Evolutionary conservation across 2,797 vertebrate genomes (phyloP).

Genomic region (Myotis pilosus): DNA sequence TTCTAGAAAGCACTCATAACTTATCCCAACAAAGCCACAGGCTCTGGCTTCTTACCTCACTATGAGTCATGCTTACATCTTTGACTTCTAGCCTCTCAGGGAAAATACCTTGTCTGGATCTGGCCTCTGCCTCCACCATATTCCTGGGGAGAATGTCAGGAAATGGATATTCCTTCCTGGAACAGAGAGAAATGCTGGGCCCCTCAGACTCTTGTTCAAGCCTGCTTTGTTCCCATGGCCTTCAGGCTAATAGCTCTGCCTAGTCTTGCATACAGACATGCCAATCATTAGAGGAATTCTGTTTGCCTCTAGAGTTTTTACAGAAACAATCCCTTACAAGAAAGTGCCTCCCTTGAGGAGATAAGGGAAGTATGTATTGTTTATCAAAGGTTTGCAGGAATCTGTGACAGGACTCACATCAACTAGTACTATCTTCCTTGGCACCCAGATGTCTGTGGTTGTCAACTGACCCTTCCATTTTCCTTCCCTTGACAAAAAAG

Average conservation of each 20-base stretch:
- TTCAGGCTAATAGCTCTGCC: background rate
- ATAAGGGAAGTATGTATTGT: background rate
- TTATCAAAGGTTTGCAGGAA: background rate
- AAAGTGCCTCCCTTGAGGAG: background rate
- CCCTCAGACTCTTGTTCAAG: background rate
- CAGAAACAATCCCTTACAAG: background rate
- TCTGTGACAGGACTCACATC: background rate
- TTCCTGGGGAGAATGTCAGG: background rate
- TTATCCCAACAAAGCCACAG: background rate
- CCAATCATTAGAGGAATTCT: background rate
- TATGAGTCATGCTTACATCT: background rate
- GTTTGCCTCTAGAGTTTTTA: background rate
- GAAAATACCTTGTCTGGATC: background rate
- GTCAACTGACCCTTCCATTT: background rate
- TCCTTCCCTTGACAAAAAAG: background rate
- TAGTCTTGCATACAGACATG: background rate
- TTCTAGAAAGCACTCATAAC: background rate
- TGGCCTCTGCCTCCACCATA: background rate
- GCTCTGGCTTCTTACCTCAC: background rate
- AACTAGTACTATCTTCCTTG: background rate
- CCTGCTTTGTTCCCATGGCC: background rate
- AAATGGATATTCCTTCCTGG: background rate
- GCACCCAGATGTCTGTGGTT: background rate
- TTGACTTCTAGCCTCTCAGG: constrained; percentile 15
- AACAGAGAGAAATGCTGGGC: background rate